Percentiles rank a stretch among this genome's conserved stretches.
These are phyloP conservation scores for Drosophila seclusa DNA, from an alignment of 2,888 invertebrate genomes.

Conservation along the genomic window DNA sequence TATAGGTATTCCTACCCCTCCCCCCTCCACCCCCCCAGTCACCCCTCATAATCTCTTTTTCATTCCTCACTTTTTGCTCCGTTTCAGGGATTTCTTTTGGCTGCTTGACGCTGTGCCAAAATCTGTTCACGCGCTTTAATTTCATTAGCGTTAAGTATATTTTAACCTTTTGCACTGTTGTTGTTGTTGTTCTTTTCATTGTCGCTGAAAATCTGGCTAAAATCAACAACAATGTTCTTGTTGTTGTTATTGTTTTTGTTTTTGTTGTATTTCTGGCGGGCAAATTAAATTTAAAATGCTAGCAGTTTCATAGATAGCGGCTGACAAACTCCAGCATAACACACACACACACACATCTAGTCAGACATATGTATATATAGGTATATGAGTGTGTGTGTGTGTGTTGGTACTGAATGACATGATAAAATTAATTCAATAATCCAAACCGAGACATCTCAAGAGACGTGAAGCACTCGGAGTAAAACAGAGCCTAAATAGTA, in stretches of 20 bases:
- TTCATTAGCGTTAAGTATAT: constrained; percentile 68
- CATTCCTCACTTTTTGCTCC: neutral
- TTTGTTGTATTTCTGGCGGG: constrained; percentile 18
- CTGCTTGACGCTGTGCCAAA: constrained; percentile 31
- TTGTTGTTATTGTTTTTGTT: neutral
- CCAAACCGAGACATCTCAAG: constrained; percentile 4
- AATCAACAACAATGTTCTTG: constrained; percentile 11
- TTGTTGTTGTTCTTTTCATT: neutral
- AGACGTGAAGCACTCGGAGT: neutral
- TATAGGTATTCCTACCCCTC: neutral
- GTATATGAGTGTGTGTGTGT: neutral
- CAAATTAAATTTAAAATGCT: constrained; percentile 72
- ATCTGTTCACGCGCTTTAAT: constrained; percentile 65
- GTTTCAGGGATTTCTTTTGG: constrained; percentile 12
- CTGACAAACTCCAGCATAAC: constrained; percentile 27
- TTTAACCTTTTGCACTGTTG: constrained; percentile 38
- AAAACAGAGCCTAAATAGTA: neutral
- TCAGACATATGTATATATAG: neutral
- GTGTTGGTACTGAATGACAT: constrained; percentile 27
- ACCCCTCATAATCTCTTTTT: too few species aligned
- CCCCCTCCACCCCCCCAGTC: fast-evolving
- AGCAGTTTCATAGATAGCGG: constrained; percentile 31
- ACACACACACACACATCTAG: constrained; percentile 4
- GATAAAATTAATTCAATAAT: constrained; percentile 54
- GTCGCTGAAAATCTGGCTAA: constrained; percentile 24